phyloP scores from a whole-genome alignment of 2,797 vertebrate species.

The Danio jaintianensis region DNA sequence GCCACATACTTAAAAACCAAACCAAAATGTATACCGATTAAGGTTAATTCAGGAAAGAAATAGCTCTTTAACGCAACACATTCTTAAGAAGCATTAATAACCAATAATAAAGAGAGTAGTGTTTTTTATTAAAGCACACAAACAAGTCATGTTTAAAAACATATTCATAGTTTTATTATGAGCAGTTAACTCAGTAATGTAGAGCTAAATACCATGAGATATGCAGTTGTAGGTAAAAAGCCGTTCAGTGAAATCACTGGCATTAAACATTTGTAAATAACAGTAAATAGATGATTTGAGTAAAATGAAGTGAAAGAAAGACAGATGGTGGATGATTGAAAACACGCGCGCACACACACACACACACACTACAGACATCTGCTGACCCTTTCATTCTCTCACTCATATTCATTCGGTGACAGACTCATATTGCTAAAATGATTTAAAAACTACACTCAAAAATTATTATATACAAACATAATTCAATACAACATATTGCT shows the following conservation, averaged over 20 bases:
- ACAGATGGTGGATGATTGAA: slow-evolving; percentile 48
- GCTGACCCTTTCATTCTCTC: slow-evolving; percentile 23
- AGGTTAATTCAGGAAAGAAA: background rate
- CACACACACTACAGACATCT: slow-evolving; percentile 43
- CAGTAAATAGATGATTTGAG: slow-evolving; percentile 55
- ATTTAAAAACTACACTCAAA: slow-evolving; percentile 11
- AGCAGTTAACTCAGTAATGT: slow-evolving; percentile 76
- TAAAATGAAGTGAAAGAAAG: slow-evolving; percentile 36
- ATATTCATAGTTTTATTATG: slow-evolving; percentile 83
- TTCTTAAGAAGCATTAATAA: background rate
- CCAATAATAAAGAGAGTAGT: background rate
- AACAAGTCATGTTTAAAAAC: slow-evolving; percentile 75
- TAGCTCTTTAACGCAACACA: background rate
- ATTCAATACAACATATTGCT: slow-evolving; percentile 72
- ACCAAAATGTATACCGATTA: background rate
- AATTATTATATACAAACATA: slow-evolving; percentile 41
- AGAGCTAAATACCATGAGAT: slow-evolving; percentile 70
- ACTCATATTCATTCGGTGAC: background rate
- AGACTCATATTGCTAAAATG: slow-evolving; percentile 5
- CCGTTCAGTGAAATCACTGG: slow-evolving; percentile 73
- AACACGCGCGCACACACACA: slow-evolving; percentile 18
- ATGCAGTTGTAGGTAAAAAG: slow-evolving; percentile 63
- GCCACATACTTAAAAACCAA: too few species aligned
- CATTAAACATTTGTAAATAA: slow-evolving; percentile 65
- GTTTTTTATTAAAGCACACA: slow-evolving; percentile 44